phyloP scores from a whole-genome alignment of 2,113 vertebrate genomes.

The Hemibagrus wyckioides region DNA sequence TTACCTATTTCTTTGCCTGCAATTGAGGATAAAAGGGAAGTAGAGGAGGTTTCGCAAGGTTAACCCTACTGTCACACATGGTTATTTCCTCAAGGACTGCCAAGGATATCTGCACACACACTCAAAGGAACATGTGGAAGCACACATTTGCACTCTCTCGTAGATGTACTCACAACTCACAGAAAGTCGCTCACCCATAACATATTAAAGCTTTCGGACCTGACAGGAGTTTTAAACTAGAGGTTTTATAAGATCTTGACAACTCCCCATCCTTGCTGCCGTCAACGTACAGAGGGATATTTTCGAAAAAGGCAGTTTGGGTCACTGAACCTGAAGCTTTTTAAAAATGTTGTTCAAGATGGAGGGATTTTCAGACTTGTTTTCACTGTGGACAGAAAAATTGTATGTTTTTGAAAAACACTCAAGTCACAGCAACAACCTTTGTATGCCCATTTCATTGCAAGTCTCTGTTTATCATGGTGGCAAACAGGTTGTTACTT shows the following conservation, averaged over 20 bases:
- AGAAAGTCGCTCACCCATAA: conserved; percentile 45
- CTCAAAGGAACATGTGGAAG: conserved; percentile 23
- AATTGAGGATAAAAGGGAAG: conserved; percentile 37
- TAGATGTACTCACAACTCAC: conserved; percentile 38
- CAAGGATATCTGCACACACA: conserved; percentile 20
- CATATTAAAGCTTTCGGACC: conserved; percentile 31
- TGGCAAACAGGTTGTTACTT: background rate
- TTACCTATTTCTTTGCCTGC: conserved; percentile 38
- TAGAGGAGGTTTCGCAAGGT: conserved; percentile 41
- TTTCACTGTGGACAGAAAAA: background rate
- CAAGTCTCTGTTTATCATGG: background rate
- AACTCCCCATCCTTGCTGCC: background rate
- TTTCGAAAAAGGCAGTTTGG: background rate
- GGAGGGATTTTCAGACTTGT: background rate
- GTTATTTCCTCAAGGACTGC: conserved; percentile 52
- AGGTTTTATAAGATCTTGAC: background rate
- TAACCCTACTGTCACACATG: conserved; percentile 41
- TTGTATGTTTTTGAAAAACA: background rate
- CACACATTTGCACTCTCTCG: conserved; percentile 13
- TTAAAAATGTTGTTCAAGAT: background rate
- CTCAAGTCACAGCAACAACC: background rate
- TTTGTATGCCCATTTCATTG: background rate
- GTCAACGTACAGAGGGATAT: background rate
- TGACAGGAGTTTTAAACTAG: conserved; percentile 20
- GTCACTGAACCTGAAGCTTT: background rate